Evolutionary conservation across 2,113 vertebrate species (phyloP), one percentile per base, ranked within the genome.

Genomic region (Donacobius atricapilla): DNA sequence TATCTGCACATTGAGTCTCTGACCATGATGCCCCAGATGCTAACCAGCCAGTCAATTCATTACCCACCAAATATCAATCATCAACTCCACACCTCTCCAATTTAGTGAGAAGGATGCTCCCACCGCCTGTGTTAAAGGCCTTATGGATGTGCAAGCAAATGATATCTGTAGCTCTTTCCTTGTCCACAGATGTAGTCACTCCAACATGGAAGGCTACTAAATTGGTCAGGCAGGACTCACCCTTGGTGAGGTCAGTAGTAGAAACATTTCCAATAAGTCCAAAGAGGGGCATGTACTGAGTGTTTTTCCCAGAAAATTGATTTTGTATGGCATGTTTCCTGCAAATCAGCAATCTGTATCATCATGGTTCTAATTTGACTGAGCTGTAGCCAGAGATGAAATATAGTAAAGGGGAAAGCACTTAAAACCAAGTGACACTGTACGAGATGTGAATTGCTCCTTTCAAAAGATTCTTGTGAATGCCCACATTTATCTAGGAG

Each of bases 111-210:
- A 66, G 10, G 13, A 27, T 51, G 40, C 31, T 71, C 35, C 30
- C 11, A 6, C 3, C 0, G 0, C 35, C 4, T 5, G 1, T 28
- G 25, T 71, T 47, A 60, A 44, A 58, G 24, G 11, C 7, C 42
- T 85, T 58, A 33, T 4, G 40, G 48, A 65, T 73, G 4, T 40
- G 23, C 31, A 48, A 39, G 25, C 1, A 63, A 23, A 28, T 42
- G 16, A 31, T 7, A n/a, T 21, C 33, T 2, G 2, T 33, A 65
- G 30, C 13, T 70, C 40, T 65, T 60, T 56, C 23, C 9, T 10
- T 50, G 40, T 35, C 44, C 22, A 7, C 7, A 35, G 44, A n/a
- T 35, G 13, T 77, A 51, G 42, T 47, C 13, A 42, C 8, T 70
- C 17, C 23, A 56, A 11, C 25, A 24, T 2, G 80, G 25, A 65